Evolutionary conservation across 2,113 vertebrate genomes (phyloP).

Genomic region (Grus americana): DNA sequence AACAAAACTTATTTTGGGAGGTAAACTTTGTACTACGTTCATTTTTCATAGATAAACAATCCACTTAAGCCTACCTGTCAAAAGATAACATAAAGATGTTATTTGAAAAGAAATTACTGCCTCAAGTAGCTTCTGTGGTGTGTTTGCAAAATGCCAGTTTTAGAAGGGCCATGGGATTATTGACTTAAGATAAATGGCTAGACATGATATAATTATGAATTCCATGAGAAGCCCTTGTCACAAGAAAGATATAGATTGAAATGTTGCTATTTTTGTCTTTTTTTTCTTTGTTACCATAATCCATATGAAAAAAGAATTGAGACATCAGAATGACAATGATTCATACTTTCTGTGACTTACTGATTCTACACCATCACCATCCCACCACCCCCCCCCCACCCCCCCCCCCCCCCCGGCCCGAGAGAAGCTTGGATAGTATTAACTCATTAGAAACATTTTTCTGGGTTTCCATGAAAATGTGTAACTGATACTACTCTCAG

Average conservation of each 20-base stretch:
- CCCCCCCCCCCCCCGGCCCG: too few relatives aligned
- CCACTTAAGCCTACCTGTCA: not conserved
- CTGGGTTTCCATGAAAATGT: not conserved
- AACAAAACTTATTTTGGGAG: not conserved
- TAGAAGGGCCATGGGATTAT: conserved; percentile 22
- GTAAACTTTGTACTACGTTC: not conserved
- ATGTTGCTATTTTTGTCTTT: not conserved
- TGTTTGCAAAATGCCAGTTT: conserved; percentile 30
- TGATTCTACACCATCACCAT: too few relatives aligned
- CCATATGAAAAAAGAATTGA: not conserved
- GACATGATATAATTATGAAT: conserved; percentile 9
- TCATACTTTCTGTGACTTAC: not conserved
- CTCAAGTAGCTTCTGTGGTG: not conserved
- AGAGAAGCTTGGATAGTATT: not conserved
- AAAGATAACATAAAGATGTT: conserved; percentile 8
- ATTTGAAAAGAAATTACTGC: conserved; percentile 32
- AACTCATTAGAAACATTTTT: not conserved
- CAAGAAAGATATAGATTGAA: not conserved
- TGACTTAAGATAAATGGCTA: conserved; percentile 37
- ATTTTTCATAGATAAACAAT: conserved; percentile 9
- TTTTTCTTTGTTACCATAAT: not conserved
- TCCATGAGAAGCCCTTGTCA: conserved; percentile 25
- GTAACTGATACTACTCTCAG: not conserved
- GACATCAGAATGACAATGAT: not conserved
- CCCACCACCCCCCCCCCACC: too few relatives aligned